Percentiles rank a stretch among this genome's conserved stretches.
These are phyloP conservation scores for Dolichotis patagonum DNA, from an alignment of 2,113 vertebrate genomes.

Conservation along the genomic window DNA sequence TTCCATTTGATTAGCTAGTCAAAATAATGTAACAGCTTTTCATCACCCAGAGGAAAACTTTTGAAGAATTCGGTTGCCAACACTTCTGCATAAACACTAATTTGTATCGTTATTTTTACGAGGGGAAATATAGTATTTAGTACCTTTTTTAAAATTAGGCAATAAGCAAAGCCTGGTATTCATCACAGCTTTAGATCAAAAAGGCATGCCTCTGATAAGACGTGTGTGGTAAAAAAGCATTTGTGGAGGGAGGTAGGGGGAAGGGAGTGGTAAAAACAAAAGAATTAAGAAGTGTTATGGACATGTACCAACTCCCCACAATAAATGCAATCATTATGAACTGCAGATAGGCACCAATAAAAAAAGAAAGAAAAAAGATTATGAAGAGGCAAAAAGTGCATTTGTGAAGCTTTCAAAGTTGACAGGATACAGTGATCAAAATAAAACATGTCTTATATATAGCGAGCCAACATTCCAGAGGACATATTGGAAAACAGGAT, in stretches of 20 bases:
- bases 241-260: neutral
- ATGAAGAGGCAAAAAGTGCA: neutral
- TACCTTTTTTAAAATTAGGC: conserved; percentile 50
- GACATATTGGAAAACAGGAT: neutral
- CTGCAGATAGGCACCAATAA: neutral
- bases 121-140: conserved; percentile 60
- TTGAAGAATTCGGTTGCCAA: conserved; percentile 68
- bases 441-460: neutral
- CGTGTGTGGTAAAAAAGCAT: neutral
- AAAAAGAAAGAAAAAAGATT: neutral
- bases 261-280: neutral
- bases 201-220: neutral
- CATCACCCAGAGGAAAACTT: conserved; percentile 68
- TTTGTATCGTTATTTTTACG: conserved; percentile 67
- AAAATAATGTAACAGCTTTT: conserved; percentile 81
- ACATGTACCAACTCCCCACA: neutral
- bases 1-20: conserved; percentile 83
- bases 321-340: neutral
- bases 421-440: neutral
- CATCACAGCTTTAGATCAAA: conserved; percentile 24
- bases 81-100: conserved; percentile 55
- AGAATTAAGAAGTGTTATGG: neutral
- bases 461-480: neutral
- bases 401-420: neutral
- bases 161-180: conserved; percentile 30